Evolutionary conservation across 2,113 vertebrate species (phyloP).

Genomic region (Ophthalmotilapia sp.): DNA sequence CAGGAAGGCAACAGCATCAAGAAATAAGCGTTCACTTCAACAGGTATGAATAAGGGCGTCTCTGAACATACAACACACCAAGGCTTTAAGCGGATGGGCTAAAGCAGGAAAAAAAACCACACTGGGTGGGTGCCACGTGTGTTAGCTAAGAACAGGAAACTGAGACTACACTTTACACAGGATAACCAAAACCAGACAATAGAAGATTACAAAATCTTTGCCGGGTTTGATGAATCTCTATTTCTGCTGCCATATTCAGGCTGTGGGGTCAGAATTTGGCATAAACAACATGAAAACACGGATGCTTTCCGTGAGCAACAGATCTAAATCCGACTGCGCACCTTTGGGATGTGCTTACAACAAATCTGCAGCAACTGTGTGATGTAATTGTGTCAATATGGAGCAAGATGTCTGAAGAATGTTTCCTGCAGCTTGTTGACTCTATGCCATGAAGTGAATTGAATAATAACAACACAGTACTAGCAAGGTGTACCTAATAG

Average conservation of each 20-base stretch:
- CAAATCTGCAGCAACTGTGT: neutral
- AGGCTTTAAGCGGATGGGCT: fast-evolving
- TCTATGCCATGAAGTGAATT: neutral
- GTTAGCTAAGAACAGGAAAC: neutral
- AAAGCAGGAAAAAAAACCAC: fast-evolving
- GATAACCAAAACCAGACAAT: neutral
- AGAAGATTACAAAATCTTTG: neutral
- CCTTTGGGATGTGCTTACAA: neutral
- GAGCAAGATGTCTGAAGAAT: fast-evolving
- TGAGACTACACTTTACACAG: neutral
- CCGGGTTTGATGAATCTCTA: neutral
- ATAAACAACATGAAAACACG: neutral
- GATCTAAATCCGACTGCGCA: neutral
- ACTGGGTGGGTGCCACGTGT: neutral
- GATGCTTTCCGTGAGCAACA: fast-evolving
- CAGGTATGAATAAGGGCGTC: neutral
- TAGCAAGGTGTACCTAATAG: fast-evolving
- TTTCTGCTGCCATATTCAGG: fast-evolving
- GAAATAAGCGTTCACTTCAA: neutral
- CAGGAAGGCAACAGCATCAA: neutral
- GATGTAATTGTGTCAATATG: neutral
- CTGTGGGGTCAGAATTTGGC: neutral
- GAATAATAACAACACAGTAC: neutral
- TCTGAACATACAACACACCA: neutral
- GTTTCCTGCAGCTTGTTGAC: neutral